Conservation (phyloP, 2,797 vertebrate species). For the Lacerta agilis region DNA sequence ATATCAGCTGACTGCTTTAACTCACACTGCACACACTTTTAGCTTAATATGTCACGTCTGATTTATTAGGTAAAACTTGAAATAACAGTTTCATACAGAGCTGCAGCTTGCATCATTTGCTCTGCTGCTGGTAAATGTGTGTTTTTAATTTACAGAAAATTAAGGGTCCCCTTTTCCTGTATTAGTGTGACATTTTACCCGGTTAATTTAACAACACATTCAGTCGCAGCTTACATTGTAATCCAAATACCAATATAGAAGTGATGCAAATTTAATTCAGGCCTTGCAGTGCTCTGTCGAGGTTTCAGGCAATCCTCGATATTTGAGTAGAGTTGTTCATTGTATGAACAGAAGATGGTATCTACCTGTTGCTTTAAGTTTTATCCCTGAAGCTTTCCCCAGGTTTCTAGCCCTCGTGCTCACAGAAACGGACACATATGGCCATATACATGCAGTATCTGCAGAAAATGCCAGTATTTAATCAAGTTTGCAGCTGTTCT, state of each 20-base stretch:
- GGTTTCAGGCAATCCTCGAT: neutral
- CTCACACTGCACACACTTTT: neutral
- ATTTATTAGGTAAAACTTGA: neutral
- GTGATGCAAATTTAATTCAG: neutral
- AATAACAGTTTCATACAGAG: neutral
- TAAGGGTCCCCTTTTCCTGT: neutral
- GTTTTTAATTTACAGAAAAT: neutral
- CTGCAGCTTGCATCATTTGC: neutral
- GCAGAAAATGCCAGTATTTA: neutral
- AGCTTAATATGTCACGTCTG: neutral
- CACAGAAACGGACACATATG: neutral
- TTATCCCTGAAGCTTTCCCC: neutral
- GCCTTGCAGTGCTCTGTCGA: neutral
- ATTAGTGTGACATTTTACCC: neutral
- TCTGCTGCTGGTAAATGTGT: neutral
- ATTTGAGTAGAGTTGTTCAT: neutral
- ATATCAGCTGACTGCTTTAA: neutral
- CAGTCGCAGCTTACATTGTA: neutral
- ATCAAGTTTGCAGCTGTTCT: neutral
- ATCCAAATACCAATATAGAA: neutral
- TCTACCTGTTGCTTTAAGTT: neutral
- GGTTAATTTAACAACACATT: neutral
- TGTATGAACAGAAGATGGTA: neutral
- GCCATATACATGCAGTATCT: neutral
- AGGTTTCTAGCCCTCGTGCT: neutral